A percentile compares a stretch with the other conserved stretches of the same genome.
Evolutionary conservation across 2,888 invertebrate genomes (phyloP).

Genomic region (Homarus gammarus): DNA sequence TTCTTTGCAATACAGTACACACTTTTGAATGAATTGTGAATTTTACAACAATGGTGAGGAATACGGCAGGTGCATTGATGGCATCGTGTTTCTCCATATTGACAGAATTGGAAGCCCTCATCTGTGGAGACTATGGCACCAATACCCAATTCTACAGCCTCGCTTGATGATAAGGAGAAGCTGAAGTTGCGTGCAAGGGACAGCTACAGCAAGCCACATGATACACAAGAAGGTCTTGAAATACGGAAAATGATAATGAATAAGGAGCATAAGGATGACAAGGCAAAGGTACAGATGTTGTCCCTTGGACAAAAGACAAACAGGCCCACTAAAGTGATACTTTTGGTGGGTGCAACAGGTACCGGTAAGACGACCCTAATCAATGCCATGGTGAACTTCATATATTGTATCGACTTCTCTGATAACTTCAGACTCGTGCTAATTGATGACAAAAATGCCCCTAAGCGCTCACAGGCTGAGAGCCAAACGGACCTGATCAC

Average conservation of each 20-base stretch:
- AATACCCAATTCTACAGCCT: not conserved
- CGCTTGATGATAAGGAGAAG: not conserved
- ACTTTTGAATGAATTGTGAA: not conserved
- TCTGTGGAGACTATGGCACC: conserved; percentile 9
- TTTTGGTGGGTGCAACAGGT: conserved; percentile 71
- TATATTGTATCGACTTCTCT: conserved; percentile 55
- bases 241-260: conserved; percentile 50
- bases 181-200: conserved; percentile 21
- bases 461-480: conserved; percentile 61
- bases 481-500: conserved; percentile 71
- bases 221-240: conserved; percentile 23
- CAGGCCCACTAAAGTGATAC: conserved; percentile 51
- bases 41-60: not conserved
- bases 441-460: conserved; percentile 64
- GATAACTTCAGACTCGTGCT: conserved; percentile 66
- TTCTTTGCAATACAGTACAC: too few species aligned
- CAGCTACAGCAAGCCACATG: conserved; percentile 24
- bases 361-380: conserved; percentile 74
- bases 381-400: conserved; percentile 72
- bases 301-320: conserved; percentile 36
- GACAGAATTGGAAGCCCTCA: not conserved
- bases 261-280: conserved; percentile 21
- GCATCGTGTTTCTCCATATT: not conserved
- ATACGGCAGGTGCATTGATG: not conserved
- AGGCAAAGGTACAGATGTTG: conserved; percentile 43